phyloP scores from a whole-genome alignment of 2,888 invertebrate species.

The Campoplex nolae region DNA sequence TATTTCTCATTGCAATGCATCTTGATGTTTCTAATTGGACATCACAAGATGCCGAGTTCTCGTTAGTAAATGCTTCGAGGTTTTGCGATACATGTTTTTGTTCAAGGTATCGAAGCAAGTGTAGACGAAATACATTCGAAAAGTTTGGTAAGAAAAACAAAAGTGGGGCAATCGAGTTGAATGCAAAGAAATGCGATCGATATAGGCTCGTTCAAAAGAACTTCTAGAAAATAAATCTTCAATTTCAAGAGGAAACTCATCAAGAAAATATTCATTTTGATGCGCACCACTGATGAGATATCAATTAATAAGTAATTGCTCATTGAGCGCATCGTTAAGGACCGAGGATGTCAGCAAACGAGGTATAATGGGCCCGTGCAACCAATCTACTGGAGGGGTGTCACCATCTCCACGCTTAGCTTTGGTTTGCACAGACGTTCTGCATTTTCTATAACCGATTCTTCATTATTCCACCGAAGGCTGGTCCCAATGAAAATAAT shows the following conservation, averaged over 20 bases:
- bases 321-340: too few relatives aligned
- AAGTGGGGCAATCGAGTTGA: conserved; percentile 21
- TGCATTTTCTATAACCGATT: not conserved
- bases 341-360: not conserved
- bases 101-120: not conserved
- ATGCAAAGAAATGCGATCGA: not conserved
- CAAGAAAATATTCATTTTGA: too few relatives aligned
- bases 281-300: too few relatives aligned
- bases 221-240: not conserved
- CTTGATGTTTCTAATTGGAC: not conserved
- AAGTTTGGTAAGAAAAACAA: not conserved
- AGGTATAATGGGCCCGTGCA: not conserved
- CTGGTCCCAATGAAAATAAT: not conserved
- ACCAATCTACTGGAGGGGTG: not conserved
- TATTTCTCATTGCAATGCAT: not conserved
- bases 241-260: not conserved
- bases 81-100: conserved; percentile 6
- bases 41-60: not conserved
- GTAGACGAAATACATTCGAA: conserved; percentile 1
- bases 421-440: not conserved
- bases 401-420: too few relatives aligned
- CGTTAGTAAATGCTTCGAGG: not conserved
- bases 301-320: too few relatives aligned
- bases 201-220: not conserved
- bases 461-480: not conserved